Evolutionary conservation across 37 sponge, comb jelly and placozoan species (phyloP), one percentile per base, ranked within the genome.

Genomic region (Halichondria panicea): DNA sequence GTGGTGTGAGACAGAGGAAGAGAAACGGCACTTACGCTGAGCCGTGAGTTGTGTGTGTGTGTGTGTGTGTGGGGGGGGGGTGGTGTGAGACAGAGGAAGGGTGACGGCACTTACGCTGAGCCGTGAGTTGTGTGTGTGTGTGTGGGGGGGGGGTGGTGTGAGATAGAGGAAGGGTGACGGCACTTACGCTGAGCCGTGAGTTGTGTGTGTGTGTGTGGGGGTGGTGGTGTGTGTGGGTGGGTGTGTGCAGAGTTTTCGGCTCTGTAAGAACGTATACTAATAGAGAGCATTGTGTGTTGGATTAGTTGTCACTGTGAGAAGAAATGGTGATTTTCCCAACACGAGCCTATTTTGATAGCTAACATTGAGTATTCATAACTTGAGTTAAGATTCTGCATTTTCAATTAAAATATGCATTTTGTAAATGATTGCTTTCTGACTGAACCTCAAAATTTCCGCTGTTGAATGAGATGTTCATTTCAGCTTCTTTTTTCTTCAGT

Each of bases 151-250:
- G 8, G 66, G 9, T 15, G 35, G 13, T 66, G 66, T 15, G 39
- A 8, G 60, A 36, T 21, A 15, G 19, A 21, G 11, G 9, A 66
- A 21, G 11, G 38, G 18, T 27, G 27, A 40, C 15, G 27, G 39
- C 13, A 19, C 19, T 34, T 36, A 27, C 34, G 66, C 15, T 19
- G 5, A 8, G 12, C 7, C 9, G 62, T 60, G 18, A n/a, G 62
- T n/a, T 18, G 37, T 39, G 19, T 40, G 52, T 19, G 52, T 48
- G 52, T n/a, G n/a, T n/a, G n/a, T n/a, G n/a, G n/a, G n/a, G n/a
- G n/a, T n/a, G n/a, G n/a, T n/a, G n/a, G n/a, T 91, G 91, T 1
- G 73, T 64, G 37, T 91, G 91, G 0, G 78, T 96, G 21, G 55
- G 79, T 21, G 55, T 70, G 13, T 76, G 46, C 53, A 87, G 84